Conservation (phyloP, 2,113 vertebrate species). For the Planiliza haematocheilus region DNA sequence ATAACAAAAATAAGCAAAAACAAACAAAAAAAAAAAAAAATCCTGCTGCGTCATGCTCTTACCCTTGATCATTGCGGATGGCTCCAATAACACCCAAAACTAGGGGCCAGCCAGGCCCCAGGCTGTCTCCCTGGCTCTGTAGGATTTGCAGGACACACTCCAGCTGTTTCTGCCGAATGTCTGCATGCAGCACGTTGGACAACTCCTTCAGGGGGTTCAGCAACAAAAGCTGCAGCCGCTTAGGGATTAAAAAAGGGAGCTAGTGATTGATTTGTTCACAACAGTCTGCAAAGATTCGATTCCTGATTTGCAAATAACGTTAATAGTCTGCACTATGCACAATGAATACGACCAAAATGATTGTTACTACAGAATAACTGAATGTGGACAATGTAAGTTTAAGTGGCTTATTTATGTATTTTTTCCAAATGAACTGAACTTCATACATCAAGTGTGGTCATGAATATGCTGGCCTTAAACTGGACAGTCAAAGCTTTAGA, state of each 20-base stretch:
- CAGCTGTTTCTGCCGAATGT: slow-evolving; percentile 97
- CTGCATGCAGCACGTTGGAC: slow-evolving; percentile 92
- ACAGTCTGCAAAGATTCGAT: background rate
- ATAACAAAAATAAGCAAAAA: background rate
- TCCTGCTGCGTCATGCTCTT: no score
- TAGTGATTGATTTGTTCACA: background rate
- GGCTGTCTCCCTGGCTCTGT: slow-evolving; percentile 96
- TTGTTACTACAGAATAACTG: background rate
- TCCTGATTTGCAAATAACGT: background rate
- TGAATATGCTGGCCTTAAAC: no score
- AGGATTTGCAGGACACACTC: slow-evolving; percentile 98
- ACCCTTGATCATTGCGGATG: slow-evolving; percentile 99
- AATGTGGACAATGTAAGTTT: background rate
- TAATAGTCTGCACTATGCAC: background rate
- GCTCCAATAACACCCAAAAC: slow-evolving; percentile 98
- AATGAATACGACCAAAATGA: background rate
- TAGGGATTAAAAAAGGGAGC: slow-evolving; percentile 36
- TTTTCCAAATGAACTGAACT: no score
- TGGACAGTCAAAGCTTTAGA: no score
- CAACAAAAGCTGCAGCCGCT: slow-evolving; percentile 95
- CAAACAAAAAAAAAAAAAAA: no score
- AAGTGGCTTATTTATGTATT: no score
- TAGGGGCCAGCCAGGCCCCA: slow-evolving; percentile 97
- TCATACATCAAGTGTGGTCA: no score
- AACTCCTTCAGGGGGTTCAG: slow-evolving; percentile 96